Evolutionary conservation across 2,888 invertebrate genomes (phyloP).

Genomic region (Volucella inanis): DNA sequence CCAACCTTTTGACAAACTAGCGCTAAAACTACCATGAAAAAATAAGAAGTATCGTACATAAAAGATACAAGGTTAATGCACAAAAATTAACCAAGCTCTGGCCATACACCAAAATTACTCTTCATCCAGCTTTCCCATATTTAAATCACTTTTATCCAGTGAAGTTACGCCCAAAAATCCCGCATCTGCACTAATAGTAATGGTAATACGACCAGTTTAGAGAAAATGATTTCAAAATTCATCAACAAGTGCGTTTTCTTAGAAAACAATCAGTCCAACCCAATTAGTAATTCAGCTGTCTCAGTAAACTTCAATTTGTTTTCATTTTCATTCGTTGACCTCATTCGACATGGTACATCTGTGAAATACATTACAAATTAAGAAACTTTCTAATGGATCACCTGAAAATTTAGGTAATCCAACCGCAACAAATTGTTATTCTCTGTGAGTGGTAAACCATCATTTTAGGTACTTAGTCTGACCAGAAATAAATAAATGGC

Average conservation of each 20-base stretch:
- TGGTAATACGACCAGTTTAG: neutral
- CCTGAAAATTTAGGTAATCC: slow-evolving; percentile 38
- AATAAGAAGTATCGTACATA: too few species aligned
- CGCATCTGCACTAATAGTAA: too few species aligned
- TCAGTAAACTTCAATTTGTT: slow-evolving; percentile 25
- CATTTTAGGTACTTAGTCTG: slow-evolving; percentile 47
- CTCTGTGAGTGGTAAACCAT: slow-evolving; percentile 42
- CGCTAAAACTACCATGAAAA: too few species aligned
- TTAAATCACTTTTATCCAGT: too few species aligned
- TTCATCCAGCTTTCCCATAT: too few species aligned
- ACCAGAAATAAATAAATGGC: slow-evolving; percentile 33
- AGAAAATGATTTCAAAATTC: neutral
- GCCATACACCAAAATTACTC: too few species aligned
- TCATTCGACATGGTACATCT: slow-evolving; percentile 32
- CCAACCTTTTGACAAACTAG: too few species aligned
- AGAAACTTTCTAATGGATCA: slow-evolving; percentile 60
- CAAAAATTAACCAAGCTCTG: neutral
- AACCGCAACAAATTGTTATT: slow-evolving; percentile 31
- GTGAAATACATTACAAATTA: slow-evolving; percentile 51
- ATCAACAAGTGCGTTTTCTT: slow-evolving; percentile 3
- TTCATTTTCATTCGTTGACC: slow-evolving; percentile 64
- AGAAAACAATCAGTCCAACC: slow-evolving; percentile 19
- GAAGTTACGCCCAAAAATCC: too few species aligned
- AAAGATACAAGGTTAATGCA: neutral
- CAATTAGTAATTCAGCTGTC: slow-evolving; percentile 42